Evolutionary conservation across 1,140 invertebrate species (phyloP).

Genomic region (Sycophaga agraensis): DNA sequence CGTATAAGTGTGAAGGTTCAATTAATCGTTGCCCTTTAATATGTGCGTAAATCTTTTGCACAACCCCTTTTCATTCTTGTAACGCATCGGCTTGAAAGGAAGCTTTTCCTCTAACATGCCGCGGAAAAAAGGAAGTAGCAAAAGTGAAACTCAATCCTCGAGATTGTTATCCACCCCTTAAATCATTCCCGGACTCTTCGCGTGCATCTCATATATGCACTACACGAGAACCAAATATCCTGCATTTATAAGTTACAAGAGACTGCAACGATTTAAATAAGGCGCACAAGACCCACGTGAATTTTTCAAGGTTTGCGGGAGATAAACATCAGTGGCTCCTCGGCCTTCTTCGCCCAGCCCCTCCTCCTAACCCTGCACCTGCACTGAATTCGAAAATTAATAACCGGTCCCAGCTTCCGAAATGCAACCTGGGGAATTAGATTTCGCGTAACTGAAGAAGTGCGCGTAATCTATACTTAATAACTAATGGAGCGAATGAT

Average conservation of each 20-base stretch:
- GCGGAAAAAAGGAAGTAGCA: not conserved
- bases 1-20: too few relatives aligned
- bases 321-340: not conserved
- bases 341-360: too few relatives aligned
- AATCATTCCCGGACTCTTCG: constrained; percentile 11
- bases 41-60: too few relatives aligned
- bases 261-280: constrained; percentile 12
- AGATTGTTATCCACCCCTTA: constrained; percentile 22
- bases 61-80: too few relatives aligned
- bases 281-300: not conserved
- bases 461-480: too few relatives aligned
- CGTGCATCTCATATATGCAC: constrained; percentile 2
- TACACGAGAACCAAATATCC: constrained; percentile 10
- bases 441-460: too few relatives aligned
- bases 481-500: too few relatives aligned
- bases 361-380: too few relatives aligned
- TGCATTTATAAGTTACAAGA: constrained; percentile 17
- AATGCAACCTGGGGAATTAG: too few relatives aligned
- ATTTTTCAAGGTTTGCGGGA: constrained; percentile 1
- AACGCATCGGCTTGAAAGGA: not conserved
- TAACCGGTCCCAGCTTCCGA: too few relatives aligned
- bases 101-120: not conserved
- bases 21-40: too few relatives aligned
- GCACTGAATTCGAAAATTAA: too few relatives aligned
- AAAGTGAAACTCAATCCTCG: constrained; percentile 18